Conservation (phyloP, 2,888 invertebrate genomes). For the Trissolcus brochymenae region DNA sequence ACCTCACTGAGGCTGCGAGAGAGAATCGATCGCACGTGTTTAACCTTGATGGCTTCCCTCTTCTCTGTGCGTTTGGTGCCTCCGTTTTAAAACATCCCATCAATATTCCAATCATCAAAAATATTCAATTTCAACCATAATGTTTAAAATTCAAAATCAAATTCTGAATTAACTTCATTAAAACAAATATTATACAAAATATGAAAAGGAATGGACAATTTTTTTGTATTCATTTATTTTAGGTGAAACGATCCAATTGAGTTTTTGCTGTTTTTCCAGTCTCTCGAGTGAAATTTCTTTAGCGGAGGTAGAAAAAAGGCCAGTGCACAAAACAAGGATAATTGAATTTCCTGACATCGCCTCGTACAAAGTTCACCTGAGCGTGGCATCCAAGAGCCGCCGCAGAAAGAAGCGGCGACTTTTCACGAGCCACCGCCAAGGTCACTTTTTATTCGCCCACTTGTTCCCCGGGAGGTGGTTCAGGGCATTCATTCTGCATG, state of each 20-base stretch:
- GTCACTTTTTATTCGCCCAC: constrained; percentile 15
- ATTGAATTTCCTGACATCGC: constrained; percentile 21
- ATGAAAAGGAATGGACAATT: no score
- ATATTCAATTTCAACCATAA: no score
- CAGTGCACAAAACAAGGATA: constrained; percentile 14
- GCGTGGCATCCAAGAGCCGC: constrained; percentile 30
- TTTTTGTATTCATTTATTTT: not conserved
- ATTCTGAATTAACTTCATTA: no score
- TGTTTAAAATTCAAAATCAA: no score
- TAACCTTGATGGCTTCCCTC: constrained; percentile 62
- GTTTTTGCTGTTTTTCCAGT: not conserved
- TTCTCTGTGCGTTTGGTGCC: constrained; percentile 38
- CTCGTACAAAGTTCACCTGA: constrained; percentile 22
- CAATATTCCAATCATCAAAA: no score
- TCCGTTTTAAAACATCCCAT: not conserved
- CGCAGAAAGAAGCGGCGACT: no score
- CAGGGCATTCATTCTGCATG: constrained; percentile 12
- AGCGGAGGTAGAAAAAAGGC: constrained; percentile 2
- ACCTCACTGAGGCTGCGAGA: constrained; percentile 54
- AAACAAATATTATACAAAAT: no score
- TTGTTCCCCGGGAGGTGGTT: not conserved
- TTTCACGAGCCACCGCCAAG: constrained; percentile 1
- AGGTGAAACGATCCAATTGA: not conserved
- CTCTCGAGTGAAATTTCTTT: no score
- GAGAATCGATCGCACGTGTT: constrained; percentile 66